Evolutionary conservation across 2,113 vertebrate genomes (phyloP), one percentile per base, ranked within the genome.

Genomic region (Reinhardtius hippoglossoides): DNA sequence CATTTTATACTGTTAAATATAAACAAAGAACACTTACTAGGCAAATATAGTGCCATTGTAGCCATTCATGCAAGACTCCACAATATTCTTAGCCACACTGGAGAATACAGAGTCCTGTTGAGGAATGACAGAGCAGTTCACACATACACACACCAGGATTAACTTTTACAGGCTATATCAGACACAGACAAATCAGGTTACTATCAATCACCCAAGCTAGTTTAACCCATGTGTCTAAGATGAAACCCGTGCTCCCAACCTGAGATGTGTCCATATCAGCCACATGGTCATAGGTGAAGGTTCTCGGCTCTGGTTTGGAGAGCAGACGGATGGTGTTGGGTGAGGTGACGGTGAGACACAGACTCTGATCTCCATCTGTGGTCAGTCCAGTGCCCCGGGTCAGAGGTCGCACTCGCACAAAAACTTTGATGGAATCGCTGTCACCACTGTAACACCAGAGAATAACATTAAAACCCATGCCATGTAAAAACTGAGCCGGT

Each of bases 21-120:
- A 8, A 74, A 71, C 23, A 13, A 76, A 35, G 0, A 55, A 6
- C 18, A 96, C 98, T 96, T 95, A 99, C 98, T 99, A 99, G 26
- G 98, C 98, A 94, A 99, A 99, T 90, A 99, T 97, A 68, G 98
- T 99, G 23, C 97, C 98, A 26, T 99, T 99, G 84, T 99, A 99
- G 71, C 98, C 97, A 56, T 96, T 98, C 93, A 98, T 96, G 71
- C 96, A 99, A 4, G 97, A 99, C 82, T 98, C 97, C 84, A 99
- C 96, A 58, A 99, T 98, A 86, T 93, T 95, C 93, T 96, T 97
- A 73, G 96, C 97, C 85, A 98, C 97, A 24, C 87, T 93, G 74
- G 96, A 95, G 88, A 99, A 99, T 1, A 99, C 95, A 2, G 96
- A 95, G 60, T 99, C 98, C 97, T 99, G 86, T 75, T 56, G 50